Evolutionary conservation across 2,888 invertebrate species (phyloP).

Genomic region (Cataglyphis altisquamis): DNA sequence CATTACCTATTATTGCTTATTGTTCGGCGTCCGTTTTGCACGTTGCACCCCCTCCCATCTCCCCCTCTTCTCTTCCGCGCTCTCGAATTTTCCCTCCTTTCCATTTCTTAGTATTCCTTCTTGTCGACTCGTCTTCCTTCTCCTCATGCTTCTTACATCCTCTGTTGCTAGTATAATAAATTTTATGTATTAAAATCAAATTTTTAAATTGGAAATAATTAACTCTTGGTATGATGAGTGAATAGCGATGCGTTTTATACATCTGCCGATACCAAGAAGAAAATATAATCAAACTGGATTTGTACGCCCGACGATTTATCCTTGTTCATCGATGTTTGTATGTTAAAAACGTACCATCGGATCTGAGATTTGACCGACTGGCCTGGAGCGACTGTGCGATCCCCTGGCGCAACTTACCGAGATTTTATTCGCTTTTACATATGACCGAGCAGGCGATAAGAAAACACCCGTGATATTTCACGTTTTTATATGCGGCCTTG

Average conservation of each 20-base stretch:
- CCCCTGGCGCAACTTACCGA: slow-evolving; percentile 82
- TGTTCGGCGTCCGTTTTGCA: slow-evolving; percentile 80
- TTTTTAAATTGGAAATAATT: background rate
- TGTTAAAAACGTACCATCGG: slow-evolving; percentile 61
- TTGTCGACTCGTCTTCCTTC: background rate
- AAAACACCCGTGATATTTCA: slow-evolving; percentile 83
- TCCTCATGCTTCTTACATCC: background rate
- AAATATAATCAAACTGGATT: background rate
- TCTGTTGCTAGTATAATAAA: background rate
- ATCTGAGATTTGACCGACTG: slow-evolving; percentile 71
- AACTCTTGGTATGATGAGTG: too few species aligned
- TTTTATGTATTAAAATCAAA: background rate
- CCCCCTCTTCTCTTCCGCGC: slow-evolving; percentile 58
- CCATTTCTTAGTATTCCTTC: slow-evolving; percentile 51
- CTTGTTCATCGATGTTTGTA: slow-evolving; percentile 57
- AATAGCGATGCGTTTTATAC: background rate
- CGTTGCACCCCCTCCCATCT: slow-evolving; percentile 54
- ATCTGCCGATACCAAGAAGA: background rate
- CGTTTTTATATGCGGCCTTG: slow-evolving; percentile 83
- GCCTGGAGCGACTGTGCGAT: slow-evolving; percentile 78
- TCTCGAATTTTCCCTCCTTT: slow-evolving; percentile 46
- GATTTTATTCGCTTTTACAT: slow-evolving; percentile 84
- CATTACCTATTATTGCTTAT: slow-evolving; percentile 85
- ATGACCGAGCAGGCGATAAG: slow-evolving; percentile 82
- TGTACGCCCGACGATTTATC: slow-evolving; percentile 60